Base-by-base conservation (phyloP, 2,888 invertebrate species). In the Desoria tigrina region DNA sequence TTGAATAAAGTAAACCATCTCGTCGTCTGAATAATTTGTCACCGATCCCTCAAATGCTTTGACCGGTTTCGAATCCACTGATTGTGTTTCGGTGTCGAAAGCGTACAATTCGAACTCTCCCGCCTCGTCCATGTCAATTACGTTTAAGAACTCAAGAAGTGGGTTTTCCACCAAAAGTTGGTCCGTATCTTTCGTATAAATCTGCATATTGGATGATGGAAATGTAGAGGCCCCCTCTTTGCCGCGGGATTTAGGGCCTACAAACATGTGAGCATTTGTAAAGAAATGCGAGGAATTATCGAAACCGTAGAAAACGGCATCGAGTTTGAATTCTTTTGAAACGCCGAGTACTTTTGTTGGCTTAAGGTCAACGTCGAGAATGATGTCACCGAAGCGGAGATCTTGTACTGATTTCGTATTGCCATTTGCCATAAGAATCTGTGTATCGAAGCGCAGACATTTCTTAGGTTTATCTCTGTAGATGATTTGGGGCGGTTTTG, bases 371-470 rank as follows among this genome's bases (percentile, higher is more conserved):
- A 42, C 54, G 53, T 71, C 71, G 1, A 71, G n/a, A 2, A 71
- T 18, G 16, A 65, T 24, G n/a, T 71, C 71, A 9, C 68, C 71
- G 6, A 55, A n/a, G 27, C 42, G 54, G 14, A 71, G 1, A 14
- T 2, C 4, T 39, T 71, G 68, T 4, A 71, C 68, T 1, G 28
- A 1, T 37, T 51, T 68, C 50, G 55, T 53, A 27, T 3, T 39
- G 1, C n/a, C 14, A n/a, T 68, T 55, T 9, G 59, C 61, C 55
- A 66, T 51, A 0, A 68, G 18, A 26, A 71, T 71, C 42, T 39
- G 42, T 1, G 68, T 68, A 21, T 66, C 71, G 21, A 27, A 16
- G 45, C 63, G 67, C 37, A 71, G 32, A 18, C 71, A 71, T n/a
- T n/a, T n/a, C n/a, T n/a, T n/a, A n/a, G n/a, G n/a, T n/a, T n/a